Evolutionary conservation across 2,113 vertebrate genomes (phyloP).

Genomic region (Macaca nemestrina): DNA sequence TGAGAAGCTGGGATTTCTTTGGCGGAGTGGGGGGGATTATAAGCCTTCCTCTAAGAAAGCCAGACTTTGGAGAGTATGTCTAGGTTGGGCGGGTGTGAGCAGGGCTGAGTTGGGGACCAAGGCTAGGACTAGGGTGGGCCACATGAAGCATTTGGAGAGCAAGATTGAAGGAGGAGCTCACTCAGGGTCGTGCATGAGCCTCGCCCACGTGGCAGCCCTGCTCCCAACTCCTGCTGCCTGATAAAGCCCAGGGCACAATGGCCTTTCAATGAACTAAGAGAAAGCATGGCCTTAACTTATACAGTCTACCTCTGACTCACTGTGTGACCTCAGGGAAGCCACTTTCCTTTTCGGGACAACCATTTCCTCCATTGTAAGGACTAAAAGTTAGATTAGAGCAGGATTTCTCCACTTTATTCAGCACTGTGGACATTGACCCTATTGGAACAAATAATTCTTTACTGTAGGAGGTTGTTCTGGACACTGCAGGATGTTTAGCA

Average conservation of each 20-base stretch:
- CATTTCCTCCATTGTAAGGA: background rate
- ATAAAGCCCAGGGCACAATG: background rate
- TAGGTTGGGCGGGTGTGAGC: background rate
- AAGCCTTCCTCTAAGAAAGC: background rate
- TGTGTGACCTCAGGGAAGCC: background rate
- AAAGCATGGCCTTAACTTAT: background rate
- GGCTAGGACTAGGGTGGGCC: background rate
- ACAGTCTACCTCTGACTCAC: background rate
- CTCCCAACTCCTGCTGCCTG: background rate
- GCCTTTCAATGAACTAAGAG: background rate
- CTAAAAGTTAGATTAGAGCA: background rate
- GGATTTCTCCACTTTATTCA: background rate
- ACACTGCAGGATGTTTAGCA: background rate
- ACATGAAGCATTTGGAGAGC: fast-evolving
- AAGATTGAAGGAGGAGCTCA: too few relatives aligned
- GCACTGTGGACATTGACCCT: too few relatives aligned
- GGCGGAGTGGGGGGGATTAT: background rate
- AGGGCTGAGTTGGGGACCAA: background rate
- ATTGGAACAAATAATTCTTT: background rate
- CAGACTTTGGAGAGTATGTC: background rate
- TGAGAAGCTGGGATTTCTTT: background rate
- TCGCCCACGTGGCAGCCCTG: background rate
- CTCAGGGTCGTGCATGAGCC: fast-evolving
- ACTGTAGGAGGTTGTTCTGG: too few relatives aligned
- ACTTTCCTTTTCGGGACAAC: background rate